A percentile compares a stretch with the other conserved stretches of the same genome.
Conservation (phyloP, 2,888 invertebrate species). For the Acanthopleura granulata region DNA sequence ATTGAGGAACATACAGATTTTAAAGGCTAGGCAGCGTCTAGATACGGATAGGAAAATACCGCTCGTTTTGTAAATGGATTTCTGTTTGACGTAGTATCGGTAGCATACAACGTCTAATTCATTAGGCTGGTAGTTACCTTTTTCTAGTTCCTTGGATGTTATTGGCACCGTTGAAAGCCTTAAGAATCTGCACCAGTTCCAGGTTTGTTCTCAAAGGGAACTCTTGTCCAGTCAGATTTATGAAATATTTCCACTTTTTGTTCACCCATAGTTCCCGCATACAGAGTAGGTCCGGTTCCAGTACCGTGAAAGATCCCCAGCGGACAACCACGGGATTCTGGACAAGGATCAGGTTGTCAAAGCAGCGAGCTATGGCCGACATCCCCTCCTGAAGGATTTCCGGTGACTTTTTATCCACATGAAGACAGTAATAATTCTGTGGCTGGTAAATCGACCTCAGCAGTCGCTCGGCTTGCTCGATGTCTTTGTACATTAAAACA, state of each 20-base stretch:
- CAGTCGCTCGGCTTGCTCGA: constrained; percentile 51
- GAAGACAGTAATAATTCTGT: constrained; percentile 58
- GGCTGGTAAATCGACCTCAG: constrained; percentile 52
- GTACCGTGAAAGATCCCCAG: constrained; percentile 58
- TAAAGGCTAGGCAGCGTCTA: no score
- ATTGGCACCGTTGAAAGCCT: constrained; percentile 62
- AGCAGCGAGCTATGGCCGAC: constrained; percentile 45
- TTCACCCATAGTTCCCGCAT: constrained; percentile 48
- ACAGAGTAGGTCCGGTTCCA: constrained; percentile 62
- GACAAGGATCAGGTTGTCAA: constrained; percentile 60
- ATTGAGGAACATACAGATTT: no score
- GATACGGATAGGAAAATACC: no score
- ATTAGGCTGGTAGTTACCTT: constrained; percentile 35
- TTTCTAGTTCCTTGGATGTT: constrained; percentile 49
- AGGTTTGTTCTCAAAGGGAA: constrained; percentile 62
- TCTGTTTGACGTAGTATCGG: no score
- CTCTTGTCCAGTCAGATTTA: constrained; percentile 64
- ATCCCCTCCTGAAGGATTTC: constrained; percentile 37
- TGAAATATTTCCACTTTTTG: constrained; percentile 61
- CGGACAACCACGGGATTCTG: constrained; percentile 40
- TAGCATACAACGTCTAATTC: no score
- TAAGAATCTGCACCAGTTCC: constrained; percentile 58
- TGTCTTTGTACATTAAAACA: constrained; percentile 55
- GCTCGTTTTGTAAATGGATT: no score
- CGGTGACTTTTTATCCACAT: constrained; percentile 48